Conservation (phyloP, 2,888 invertebrate genomes). For the Helobdella robusta region DNA sequence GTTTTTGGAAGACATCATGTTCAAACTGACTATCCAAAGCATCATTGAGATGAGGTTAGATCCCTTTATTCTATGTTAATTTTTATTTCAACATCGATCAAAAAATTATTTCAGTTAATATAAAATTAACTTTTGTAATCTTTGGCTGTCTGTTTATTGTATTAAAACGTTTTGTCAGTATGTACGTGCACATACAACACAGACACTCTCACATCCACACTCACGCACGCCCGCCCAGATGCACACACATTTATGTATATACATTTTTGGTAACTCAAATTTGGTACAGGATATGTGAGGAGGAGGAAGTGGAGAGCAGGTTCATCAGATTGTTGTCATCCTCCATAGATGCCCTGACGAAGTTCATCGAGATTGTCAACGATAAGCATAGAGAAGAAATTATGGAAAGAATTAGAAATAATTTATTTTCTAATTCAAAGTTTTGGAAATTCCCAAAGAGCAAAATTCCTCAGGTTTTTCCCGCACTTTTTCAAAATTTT, state of each 20-base stretch:
- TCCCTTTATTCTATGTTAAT: background rate
- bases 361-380: conserved; percentile 57
- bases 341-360: conserved; percentile 60
- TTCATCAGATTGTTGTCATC: conserved; percentile 60
- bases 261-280: conserved; percentile 17
- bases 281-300: conserved; percentile 49
- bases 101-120: background rate
- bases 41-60: background rate
- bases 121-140: background rate
- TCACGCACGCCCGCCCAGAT: too few species aligned
- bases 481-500: background rate
- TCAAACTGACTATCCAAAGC: background rate
- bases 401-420: conserved; percentile 49
- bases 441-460: conserved; percentile 66
- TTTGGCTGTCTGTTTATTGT: background rate
- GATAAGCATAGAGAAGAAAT: conserved; percentile 51
- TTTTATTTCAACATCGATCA: too few species aligned
- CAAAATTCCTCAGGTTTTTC: conserved; percentile 32
- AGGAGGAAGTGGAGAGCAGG: conserved; percentile 62
- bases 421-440: conserved; percentile 53
- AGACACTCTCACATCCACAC: too few species aligned
- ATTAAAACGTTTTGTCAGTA: background rate
- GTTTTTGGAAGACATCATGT: conserved; percentile 3
- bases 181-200: too few species aligned
- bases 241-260: too few species aligned